Percentiles rank a stretch among this genome's conserved stretches.
Conservation (phyloP, 2,113 vertebrate species). For the Acrocephalus arundinaceus region DNA sequence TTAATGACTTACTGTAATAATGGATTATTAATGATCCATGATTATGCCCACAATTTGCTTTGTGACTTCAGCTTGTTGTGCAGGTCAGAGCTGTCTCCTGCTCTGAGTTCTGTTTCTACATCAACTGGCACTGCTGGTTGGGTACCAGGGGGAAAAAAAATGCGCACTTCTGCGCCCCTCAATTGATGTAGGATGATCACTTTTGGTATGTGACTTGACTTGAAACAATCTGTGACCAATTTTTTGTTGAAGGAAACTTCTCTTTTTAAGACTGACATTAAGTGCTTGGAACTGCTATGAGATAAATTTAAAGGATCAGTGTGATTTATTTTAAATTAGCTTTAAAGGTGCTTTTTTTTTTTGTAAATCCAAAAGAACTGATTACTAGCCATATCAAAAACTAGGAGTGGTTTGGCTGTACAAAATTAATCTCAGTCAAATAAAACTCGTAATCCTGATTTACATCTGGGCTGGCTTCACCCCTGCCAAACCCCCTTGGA, state of each 20-base stretch:
- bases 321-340: background rate
- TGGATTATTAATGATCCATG: background rate
- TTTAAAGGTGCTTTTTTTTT: background rate
- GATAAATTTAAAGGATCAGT: background rate
- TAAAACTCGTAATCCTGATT: background rate
- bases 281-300: background rate
- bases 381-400: background rate
- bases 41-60: background rate
- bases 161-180: accelerated
- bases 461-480: background rate
- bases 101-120: background rate
- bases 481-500: background rate
- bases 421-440: background rate
- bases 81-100: background rate
- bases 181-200: background rate
- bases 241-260: background rate
- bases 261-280: background rate
- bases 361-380: background rate
- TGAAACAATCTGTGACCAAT: background rate
- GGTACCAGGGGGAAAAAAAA: background rate
- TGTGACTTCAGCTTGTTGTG: background rate
- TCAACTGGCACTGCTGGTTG: background rate
- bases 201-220: background rate
- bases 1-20: background rate
- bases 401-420: background rate